Evolutionary conservation across 1,140 invertebrate genomes (phyloP).

Genomic region (Ceratosolen fusciceps): DNA sequence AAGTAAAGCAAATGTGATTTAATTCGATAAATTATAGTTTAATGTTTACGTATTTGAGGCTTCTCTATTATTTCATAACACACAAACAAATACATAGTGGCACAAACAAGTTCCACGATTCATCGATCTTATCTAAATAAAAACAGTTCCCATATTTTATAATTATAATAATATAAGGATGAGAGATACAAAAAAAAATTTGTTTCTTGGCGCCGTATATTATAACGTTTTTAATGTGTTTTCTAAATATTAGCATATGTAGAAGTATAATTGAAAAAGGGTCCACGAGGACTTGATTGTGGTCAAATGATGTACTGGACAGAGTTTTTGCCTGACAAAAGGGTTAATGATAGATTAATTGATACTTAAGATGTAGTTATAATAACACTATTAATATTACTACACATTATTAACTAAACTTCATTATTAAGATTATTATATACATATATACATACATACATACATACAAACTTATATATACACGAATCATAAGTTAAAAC

Average conservation of each 20-base stretch:
- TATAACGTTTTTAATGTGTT: conserved; percentile 40
- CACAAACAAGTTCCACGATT: conserved; percentile 28
- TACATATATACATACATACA: conserved; percentile 55
- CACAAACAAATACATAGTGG: conserved; percentile 39
- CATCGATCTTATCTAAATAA: conserved; percentile 4
- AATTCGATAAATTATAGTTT: conserved; percentile 36
- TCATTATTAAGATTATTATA: conserved; percentile 50
- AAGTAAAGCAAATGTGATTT: conserved; percentile 44
- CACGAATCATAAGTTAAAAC: conserved; percentile 66
- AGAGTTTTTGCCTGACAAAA: conserved; percentile 41
- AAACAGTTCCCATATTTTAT: conserved; percentile 23
- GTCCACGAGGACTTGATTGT: conserved; percentile 39
- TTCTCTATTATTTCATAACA: conserved; percentile 27
- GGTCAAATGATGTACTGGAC: conserved; percentile 43
- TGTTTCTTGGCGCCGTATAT: conserved; percentile 49
- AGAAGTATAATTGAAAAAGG: conserved; percentile 59
- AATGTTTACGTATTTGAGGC: conserved; percentile 11
- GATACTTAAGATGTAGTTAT: conserved; percentile 68
- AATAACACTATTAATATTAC: conserved; percentile 56
- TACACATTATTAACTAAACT: conserved; percentile 44
- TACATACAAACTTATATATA: background rate
- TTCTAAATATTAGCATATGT: conserved; percentile 50
- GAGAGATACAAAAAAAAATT: conserved; percentile 37
- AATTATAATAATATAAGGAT: conserved; percentile 28
- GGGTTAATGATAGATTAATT: conserved; percentile 65